A percentile compares a stretch with the other conserved stretches of the same genome.
Evolutionary conservation across 1,140 invertebrate species (phyloP).

Genomic region (Saccostrea echinata): DNA sequence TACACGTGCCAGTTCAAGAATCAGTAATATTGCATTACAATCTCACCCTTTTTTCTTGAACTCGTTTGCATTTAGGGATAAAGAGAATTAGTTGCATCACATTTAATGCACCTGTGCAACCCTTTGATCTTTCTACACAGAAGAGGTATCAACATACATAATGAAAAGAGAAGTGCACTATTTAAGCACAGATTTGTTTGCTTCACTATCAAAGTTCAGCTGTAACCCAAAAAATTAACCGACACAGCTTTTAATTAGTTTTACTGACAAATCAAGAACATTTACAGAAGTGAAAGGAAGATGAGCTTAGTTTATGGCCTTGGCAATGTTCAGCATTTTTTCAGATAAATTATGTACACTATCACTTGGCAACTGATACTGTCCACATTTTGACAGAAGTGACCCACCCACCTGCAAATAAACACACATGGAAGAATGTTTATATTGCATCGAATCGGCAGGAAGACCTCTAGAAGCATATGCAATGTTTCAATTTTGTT

Average conservation of each 20-base stretch:
- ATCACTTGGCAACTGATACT: not conserved
- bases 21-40: not conserved
- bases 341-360: not conserved
- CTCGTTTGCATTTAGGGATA: not conserved
- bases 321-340: not conserved
- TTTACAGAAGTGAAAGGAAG: not conserved
- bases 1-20: not conserved
- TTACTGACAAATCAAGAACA: not conserved
- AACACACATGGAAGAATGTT: not conserved
- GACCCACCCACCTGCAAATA: not conserved
- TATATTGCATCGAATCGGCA: not conserved
- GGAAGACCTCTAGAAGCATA: not conserved
- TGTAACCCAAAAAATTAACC: not conserved
- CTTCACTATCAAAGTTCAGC: not conserved
- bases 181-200: not conserved
- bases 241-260: not conserved
- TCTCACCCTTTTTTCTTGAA: not conserved
- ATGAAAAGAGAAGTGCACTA: not conserved
- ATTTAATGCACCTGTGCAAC: conserved; percentile 11
- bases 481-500: not conserved
- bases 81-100: not conserved
- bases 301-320: not conserved
- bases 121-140: not conserved
- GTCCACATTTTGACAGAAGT: not conserved
- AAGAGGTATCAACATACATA: not conserved